phyloP scores from a whole-genome alignment of 1,140 invertebrate genomes.

The Heliconius hermathena region DNA sequence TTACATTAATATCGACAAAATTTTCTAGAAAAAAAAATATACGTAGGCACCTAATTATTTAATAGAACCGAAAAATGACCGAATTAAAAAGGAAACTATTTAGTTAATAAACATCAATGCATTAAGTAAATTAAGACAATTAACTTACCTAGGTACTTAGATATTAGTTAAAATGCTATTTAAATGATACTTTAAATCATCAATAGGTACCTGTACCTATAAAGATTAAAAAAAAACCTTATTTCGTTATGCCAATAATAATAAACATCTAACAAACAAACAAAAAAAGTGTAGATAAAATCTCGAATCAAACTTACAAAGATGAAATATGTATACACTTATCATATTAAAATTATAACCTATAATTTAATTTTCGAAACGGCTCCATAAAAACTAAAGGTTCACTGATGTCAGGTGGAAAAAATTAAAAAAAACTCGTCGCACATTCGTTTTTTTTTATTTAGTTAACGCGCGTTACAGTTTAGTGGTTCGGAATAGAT shows the following conservation, averaged over 20 bases:
- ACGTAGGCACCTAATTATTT: background rate
- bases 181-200: no score
- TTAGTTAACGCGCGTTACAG: constrained; percentile 59
- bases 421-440: constrained; percentile 67
- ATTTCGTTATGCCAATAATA: no score
- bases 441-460: constrained; percentile 71
- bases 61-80: constrained; percentile 27
- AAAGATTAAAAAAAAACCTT: no score
- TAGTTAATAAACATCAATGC: no score
- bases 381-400: constrained; percentile 65
- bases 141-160: no score
- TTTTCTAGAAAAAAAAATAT: background rate
- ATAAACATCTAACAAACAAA: constrained; percentile 24
- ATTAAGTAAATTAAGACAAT: no score
- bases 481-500: constrained; percentile 71
- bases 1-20: background rate
- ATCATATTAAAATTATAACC: constrained; percentile 81
- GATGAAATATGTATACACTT: constrained; percentile 75
- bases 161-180: no score
- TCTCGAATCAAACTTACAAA: constrained; percentile 59
- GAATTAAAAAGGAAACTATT: no score
- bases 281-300: constrained; percentile 46
- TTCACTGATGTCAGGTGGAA: constrained; percentile 71
- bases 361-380: constrained; percentile 80
- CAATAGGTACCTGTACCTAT: no score